These are phyloP conservation scores for Argopecten irradians DNA, from an alignment of 1,140 invertebrate species.

Conservation along the genomic window DNA sequence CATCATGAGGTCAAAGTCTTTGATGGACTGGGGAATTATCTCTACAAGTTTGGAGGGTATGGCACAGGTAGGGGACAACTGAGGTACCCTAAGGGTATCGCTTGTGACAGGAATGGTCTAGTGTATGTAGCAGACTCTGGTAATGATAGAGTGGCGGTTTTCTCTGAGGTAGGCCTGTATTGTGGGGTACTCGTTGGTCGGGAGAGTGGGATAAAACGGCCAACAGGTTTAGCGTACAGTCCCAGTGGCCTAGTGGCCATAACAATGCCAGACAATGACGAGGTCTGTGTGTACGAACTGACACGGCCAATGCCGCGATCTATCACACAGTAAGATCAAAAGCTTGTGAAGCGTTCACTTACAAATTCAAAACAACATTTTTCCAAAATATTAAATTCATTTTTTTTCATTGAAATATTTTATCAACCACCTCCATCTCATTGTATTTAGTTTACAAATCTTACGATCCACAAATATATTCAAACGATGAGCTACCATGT, in stretches of 20 bases:
- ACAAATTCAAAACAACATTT: too few relatives aligned
- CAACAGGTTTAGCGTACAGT: constrained; percentile 50
- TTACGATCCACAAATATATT: too few relatives aligned
- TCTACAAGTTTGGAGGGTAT: constrained; percentile 55
- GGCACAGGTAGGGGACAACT: constrained; percentile 81
- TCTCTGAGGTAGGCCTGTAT: constrained; percentile 76
- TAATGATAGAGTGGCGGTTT: constrained; percentile 98
- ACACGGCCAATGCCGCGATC: not conserved
- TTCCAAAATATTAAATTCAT: too few relatives aligned
- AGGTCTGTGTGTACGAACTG: constrained; percentile 42
- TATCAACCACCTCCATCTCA: too few relatives aligned
- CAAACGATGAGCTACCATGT: too few relatives aligned
- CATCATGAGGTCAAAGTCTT: constrained; percentile 80
- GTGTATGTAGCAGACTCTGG: constrained; percentile 97
- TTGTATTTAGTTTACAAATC: too few relatives aligned
- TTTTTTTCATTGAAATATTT: too few relatives aligned
- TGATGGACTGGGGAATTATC: constrained; percentile 52
- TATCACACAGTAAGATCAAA: not conserved
- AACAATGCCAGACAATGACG: constrained; percentile 53
- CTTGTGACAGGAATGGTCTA: constrained; percentile 96
- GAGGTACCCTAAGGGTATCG: constrained; percentile 97
- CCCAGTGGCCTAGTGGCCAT: constrained; percentile 46
- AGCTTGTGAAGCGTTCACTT: not conserved
- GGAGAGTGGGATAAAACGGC: constrained; percentile 81
- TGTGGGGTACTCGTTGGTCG: constrained; percentile 91